Evolutionary conservation across 2,888 invertebrate genomes (phyloP).

Genomic region (Tenthredo livida): DNA sequence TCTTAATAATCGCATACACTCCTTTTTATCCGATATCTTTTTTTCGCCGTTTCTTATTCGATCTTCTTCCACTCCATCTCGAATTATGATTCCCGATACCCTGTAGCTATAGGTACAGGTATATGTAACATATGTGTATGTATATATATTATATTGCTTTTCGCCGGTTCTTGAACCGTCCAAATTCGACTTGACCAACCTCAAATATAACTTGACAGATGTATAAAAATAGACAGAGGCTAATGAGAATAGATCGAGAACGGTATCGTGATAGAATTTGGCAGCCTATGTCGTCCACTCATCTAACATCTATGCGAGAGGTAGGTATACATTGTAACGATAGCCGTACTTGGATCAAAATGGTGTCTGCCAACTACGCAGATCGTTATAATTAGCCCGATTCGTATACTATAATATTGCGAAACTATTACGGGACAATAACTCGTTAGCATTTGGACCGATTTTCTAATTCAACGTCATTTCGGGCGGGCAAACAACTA

Average conservation of each 20-base stretch:
- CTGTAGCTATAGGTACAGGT: neutral
- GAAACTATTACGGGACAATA: neutral
- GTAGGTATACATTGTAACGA: constrained; percentile 6
- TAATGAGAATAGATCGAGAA: constrained; percentile 51
- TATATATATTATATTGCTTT: neutral
- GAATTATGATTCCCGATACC: neutral
- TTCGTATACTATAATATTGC: constrained; percentile 4
- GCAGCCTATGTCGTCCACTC: constrained; percentile 51
- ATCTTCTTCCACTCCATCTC: neutral
- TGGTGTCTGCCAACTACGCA: constrained; percentile 33
- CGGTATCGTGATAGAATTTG: constrained; percentile 50
- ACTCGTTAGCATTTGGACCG: neutral
- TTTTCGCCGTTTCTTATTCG: neutral
- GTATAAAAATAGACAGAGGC: constrained; percentile 41
- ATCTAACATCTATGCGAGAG: constrained; percentile 1
- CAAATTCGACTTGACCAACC: constrained; percentile 39
- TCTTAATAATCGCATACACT: neutral
- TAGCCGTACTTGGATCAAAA: constrained; percentile 30
- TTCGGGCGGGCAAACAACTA: neutral
- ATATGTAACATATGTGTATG: neutral
- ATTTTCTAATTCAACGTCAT: neutral
- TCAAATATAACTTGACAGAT: constrained; percentile 33
- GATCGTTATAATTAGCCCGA: constrained; percentile 23
- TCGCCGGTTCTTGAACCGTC: constrained; percentile 41
- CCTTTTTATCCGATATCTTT: neutral